Evolutionary conservation across 2,113 vertebrate species (phyloP).

Genomic region (Melanotaenia duboulayi): DNA sequence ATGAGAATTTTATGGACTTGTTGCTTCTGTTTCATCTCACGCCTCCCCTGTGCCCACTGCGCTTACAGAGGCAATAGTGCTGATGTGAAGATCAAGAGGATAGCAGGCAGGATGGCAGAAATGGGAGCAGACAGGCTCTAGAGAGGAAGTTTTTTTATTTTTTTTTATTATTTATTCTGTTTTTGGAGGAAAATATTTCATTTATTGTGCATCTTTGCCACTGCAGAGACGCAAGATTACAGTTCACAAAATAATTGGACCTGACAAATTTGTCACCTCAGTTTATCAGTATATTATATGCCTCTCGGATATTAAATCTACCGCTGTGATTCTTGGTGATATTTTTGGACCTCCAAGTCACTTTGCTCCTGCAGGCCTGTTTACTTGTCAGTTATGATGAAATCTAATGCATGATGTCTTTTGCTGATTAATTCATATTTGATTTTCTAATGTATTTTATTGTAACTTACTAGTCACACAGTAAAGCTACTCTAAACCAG

Average conservation of each 20-base stretch:
- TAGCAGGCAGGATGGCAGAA: conserved; percentile 17
- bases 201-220: not conserved
- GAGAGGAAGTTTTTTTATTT: conserved; percentile 8
- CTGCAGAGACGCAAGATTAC: not conserved
- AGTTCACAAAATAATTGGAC: not conserved
- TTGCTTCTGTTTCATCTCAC: conserved; percentile 31
- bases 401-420: too few species aligned
- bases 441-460: too few species aligned
- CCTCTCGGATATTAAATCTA: not conserved
- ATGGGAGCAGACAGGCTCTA: conserved; percentile 16
- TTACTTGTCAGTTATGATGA: too few species aligned
- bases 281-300: not conserved
- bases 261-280: not conserved
- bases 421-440: too few species aligned
- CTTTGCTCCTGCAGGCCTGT: not conserved
- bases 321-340: not conserved
- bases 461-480: too few species aligned
- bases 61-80: conserved; percentile 22
- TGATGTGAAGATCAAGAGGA: conserved; percentile 33
- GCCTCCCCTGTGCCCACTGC: conserved; percentile 8
- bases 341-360: not conserved
- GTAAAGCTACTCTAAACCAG: too few species aligned
- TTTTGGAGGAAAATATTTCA: not conserved
- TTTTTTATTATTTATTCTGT: conserved; percentile 29
- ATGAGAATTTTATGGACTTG: conserved; percentile 27